Base-by-base conservation (phyloP, 2,797 vertebrate species). In the Falco peregrinus region DNA sequence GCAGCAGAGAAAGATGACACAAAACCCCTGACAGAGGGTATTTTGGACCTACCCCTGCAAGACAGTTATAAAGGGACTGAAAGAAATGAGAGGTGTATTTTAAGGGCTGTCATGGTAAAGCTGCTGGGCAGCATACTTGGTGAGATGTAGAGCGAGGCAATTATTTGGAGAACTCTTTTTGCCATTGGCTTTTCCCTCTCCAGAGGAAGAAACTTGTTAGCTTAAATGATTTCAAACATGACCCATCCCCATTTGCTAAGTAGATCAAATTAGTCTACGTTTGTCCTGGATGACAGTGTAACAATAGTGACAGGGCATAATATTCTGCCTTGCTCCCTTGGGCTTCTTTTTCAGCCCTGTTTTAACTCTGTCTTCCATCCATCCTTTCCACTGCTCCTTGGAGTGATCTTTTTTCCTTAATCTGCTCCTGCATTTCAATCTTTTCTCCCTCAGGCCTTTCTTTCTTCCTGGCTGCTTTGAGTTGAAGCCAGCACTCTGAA, bases 11-110 rank as follows among this genome's bases (percentile, higher is more conserved):
- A 90, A 74, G 15, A 41, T 70, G 56, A 85, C 56, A 74, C n/a
- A 87, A 83, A 89, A 87, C 57, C 60, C 29, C 29, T 78, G 57
- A 57, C 9, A 50, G 60, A 91, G 48, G 26, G 5, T 83, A 64
- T 87, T 92, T 92, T 91, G 71, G 57, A 84, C 43, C 9, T 77
- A 31, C 11, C 9, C 16, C 41, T 85, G 26, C 11, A 51, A 77
- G 37, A 37, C n/a, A 70, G 19, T 89, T 90, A 61, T 51, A 87
- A 83, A 83, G 24, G 37, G 35, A 83, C n/a, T 68, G 68, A 95
- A 95, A 64, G 57, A 92, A 91, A 65, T 77, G 37, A 94, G 90
- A 90, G n/a, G 41, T 50, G 5, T 90, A 61, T 93, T 93, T 91
- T 74, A 93, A 80, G 26, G 22, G 20, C 48, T 79, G 67, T 67